Evolutionary conservation across 2,797 vertebrate species (phyloP).

Genomic region (Tapera naevia): DNA sequence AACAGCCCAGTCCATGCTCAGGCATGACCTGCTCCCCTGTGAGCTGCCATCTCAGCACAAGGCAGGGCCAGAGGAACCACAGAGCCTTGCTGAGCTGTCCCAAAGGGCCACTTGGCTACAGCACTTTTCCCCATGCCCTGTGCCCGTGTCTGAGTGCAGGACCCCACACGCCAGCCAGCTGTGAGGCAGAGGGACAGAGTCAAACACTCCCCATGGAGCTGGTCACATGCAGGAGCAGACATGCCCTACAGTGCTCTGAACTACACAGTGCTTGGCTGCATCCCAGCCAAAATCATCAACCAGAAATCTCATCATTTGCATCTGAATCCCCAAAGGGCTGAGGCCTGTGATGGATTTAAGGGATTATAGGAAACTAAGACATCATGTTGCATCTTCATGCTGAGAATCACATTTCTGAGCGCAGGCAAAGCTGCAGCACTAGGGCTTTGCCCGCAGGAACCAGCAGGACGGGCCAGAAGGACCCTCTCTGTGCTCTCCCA

Average conservation of each 20-base stretch:
- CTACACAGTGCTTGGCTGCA: constrained; percentile 32
- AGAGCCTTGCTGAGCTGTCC: not conserved
- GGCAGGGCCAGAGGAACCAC: not conserved
- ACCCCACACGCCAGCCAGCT: not conserved
- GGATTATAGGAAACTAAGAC: constrained; percentile 72
- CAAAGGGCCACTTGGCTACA: not conserved
- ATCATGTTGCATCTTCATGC: constrained; percentile 73
- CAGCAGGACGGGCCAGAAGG: not conserved
- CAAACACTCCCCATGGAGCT: not conserved
- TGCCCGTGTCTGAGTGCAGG: not conserved
- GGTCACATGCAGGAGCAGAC: constrained; percentile 5
- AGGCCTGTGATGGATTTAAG: constrained; percentile 72
- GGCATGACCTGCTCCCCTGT: not conserved
- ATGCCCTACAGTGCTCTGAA: constrained; percentile 35
- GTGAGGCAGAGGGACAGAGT: not conserved
- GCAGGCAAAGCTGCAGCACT: not conserved
- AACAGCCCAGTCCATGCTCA: not conserved
- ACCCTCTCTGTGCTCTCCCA: not conserved
- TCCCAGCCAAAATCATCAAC: constrained; percentile 68
- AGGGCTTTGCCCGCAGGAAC: constrained; percentile 2
- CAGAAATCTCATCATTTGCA: constrained; percentile 68
- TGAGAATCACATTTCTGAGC: constrained; percentile 66
- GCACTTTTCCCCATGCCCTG: not conserved
- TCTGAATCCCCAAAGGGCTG: constrained; percentile 65
- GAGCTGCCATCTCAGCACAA: not conserved